Percentiles rank a stretch among this genome's conserved stretches.
Conservation (phyloP, 1,140 invertebrate species). For the Drosophila sucinea region DNA sequence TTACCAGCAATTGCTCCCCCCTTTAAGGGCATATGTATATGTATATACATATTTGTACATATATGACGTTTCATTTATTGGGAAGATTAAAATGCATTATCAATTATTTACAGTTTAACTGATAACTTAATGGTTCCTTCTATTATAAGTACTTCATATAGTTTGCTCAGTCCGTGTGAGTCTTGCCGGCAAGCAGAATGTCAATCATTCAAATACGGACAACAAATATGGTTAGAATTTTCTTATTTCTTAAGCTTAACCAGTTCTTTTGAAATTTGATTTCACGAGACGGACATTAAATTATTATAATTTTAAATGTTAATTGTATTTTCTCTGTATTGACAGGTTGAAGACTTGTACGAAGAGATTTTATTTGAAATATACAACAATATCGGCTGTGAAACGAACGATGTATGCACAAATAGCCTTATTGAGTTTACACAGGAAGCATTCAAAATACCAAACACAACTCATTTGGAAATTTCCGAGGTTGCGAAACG, state of each 20-base stretch:
- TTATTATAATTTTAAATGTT: not conserved
- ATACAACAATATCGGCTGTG: slow-evolving; percentile 94
- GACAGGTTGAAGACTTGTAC: slow-evolving; percentile 94
- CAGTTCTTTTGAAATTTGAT: not conserved
- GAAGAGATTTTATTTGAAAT: slow-evolving; percentile 96
- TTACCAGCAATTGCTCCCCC: not conserved
- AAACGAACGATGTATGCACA: slow-evolving; percentile 88
- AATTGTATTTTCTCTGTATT: slow-evolving; percentile 4
- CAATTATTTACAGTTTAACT: slow-evolving; percentile 25
- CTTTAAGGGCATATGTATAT: too few species aligned
- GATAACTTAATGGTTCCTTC: slow-evolving; percentile 31
- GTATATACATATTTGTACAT: not conserved
- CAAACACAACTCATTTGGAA: slow-evolving; percentile 88
- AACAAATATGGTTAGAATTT: not conserved
- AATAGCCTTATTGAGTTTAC: slow-evolving; percentile 91
- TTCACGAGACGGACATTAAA: not conserved
- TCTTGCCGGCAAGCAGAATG: not conserved
- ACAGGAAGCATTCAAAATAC: slow-evolving; percentile 94
- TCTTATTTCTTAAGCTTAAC: not conserved
- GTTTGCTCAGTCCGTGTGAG: not conserved
- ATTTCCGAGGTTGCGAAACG: slow-evolving; percentile 87
- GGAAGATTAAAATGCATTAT: slow-evolving; percentile 1
- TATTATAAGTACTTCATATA: slow-evolving; percentile 9
- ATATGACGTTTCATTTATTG: not conserved
- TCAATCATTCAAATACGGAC: not conserved